Base-by-base conservation (phyloP, 2,797 vertebrate species). In the Oreonectes daqikongensis region DNA sequence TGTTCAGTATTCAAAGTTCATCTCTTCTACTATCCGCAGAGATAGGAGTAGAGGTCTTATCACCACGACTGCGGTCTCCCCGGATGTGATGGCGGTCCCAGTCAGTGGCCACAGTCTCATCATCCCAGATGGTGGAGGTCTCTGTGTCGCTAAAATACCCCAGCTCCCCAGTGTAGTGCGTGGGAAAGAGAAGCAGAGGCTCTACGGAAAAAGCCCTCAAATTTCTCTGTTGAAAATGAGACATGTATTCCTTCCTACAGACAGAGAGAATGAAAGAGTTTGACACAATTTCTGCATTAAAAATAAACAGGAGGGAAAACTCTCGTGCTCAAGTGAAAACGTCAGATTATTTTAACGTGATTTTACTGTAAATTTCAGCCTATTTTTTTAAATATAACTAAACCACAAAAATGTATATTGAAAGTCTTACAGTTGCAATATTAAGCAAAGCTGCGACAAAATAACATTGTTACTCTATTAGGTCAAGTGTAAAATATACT, bases 111-210 rank as follows among this genome's bases (percentile, higher is more conserved):
- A 95, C 90, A 0, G 92, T 94, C 63, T 98, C 96, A 0, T 99
- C 95, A 85, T 99, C 95, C 97, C 97, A 99, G 90, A 98, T 96
- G 48, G 95, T 98, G 30, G 97, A 99, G 68, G 97, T 99, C 92
- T 99, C 97, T 0, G 97, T 99, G 91, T 99, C 97, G 0, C 97
- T 99, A 89, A 97, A 86, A 87, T 99, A 99, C 72, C 97, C 97
- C 0, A 95, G 94, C 86, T 99, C 96, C 35, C 97, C 97, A 0
- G 97, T 98, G 93, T 98, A 99, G 88, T 99, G 97, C 0, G 97
- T 99, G 44, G 97, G 97, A 82, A 95, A 98, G 78, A 99, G 91
- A 32, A 99, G 95, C 84, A 99, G 86, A 0, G 97, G 97, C 42
- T 99, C 96, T 28, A 94, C 95, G 0, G 97, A 99, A 82, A 98